Evolutionary conservation across 2,113 vertebrate genomes (phyloP), one percentile per base, ranked within the genome.

Genomic region (Nesogale talazaci): DNA sequence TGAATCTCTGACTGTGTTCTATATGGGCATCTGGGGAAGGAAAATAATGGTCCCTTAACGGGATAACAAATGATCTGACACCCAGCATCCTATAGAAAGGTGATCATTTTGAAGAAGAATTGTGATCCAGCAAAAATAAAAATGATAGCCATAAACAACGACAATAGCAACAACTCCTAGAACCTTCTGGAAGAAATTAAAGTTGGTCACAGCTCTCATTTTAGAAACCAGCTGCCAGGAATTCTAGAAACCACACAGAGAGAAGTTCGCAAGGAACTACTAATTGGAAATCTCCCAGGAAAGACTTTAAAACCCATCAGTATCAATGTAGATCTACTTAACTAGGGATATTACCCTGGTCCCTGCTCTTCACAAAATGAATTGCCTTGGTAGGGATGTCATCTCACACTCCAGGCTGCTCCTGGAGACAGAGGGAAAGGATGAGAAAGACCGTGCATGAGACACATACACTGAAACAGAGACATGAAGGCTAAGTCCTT

Each of bases 241-340:
- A 86, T 36, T 19, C 67, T n/a, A 91, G 59, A 86, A 76, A 77
- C 22, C 77, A 83, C 42, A 81, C 31, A 89, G 9, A 85, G 16
- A 29, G 77, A 27, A 83, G 17, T 20, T 85, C 90, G 74, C 61
- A 94, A 61, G 84, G 16, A 15, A 89, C n/a, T 65, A 6, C n/a
- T 56, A 16, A 56, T 80, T 72, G 2, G 27, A 91, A 89, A 61
- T 78, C 19, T 82, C 87, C 40, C 46, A 75, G 34, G 20, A 7
- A 59, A 86, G 40, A 2, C 42, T 94, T 63, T 88, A 72, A 86
- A 72, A 70, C 80, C 19, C 83, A 94, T 65, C 17, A 65, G 67
- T 76, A 86, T 70, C 63, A 89, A 76, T 65, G 31, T 12, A 83
- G 76, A 42, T 83, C 2, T 67, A 72, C 31, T 83, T 78, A 79